Evolutionary conservation across 35 echinoderm and acorn worm genomes (phyloP), one percentile per base, ranked within the genome.

Genomic region (Strongylocentrotus purpuratus): DNA sequence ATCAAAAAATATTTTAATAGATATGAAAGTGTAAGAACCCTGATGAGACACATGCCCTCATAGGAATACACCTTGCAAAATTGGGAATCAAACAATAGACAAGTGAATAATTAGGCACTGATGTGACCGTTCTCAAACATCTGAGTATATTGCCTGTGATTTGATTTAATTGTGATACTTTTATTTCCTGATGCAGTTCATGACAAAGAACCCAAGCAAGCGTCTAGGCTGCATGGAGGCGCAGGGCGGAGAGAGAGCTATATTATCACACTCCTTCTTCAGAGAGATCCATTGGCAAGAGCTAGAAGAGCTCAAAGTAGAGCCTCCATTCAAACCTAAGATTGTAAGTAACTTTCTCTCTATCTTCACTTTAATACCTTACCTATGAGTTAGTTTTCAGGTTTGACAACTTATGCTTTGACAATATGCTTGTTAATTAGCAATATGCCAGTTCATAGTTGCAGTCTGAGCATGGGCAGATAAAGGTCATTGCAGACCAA

Each of bases 201-300:
- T 99, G 98, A 97, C 97, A 95, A 99, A 99, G 95, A 97, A 97
- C 93, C 98, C 98, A 59, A 96, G 97, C 86, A 99, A 99, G 96
- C 96, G 98, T 85, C 96, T 99, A 46, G 98, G 98, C 46, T 99
- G 98, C 71, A 92, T 99, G 9, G 97, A 97, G 55, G 86, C 96
- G 45, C 98, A 99, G 46, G 98, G 98, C 13, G 95, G 97, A 41
- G 98, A 99, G 90, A 95, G 95, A 10, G 94, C 97, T 70, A 99
- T 99, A 71, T 55, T 96, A 91, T 96, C 97, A 88, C 98, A 99
- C 94, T 92, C 97, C 22, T 99, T 99, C 96, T 99, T 99, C 88
- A 94, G 97, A 70, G 96, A 97, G n/a, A 99, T 99, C 94, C 94
- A 96, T 33, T 99, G 98, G 98, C 97, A 99, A 33, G 97, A 96